Conservation (phyloP, 2,113 vertebrate species). For the Tyrannus savana region DNA sequence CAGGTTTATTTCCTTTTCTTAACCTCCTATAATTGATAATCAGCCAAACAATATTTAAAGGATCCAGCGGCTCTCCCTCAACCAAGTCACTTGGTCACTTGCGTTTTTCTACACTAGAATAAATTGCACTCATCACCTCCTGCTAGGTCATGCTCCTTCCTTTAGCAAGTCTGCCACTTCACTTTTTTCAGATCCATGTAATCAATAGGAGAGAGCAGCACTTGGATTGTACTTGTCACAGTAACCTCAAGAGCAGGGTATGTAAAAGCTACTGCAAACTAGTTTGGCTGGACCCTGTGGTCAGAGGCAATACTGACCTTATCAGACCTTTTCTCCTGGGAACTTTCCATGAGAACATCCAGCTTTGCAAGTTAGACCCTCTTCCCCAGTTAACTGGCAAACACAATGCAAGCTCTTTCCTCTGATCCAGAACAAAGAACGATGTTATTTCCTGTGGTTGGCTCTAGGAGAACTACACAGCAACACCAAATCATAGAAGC, state of each 20-base stretch:
- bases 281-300: neutral
- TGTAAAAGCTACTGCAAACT: neutral
- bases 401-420: neutral
- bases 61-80: neutral
- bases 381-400: neutral
- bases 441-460: constrained; percentile 2
- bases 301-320: neutral
- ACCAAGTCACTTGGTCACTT: neutral
- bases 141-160: neutral
- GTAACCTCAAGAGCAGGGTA: fast-evolving
- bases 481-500: neutral
- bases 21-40: neutral
- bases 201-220: neutral
- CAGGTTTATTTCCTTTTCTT: neutral
- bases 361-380: neutral
- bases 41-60: neutral
- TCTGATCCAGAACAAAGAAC: neutral
- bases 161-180: neutral
- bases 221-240: neutral
- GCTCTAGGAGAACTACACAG: neutral
- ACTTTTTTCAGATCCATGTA: neutral
- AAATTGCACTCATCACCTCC: neutral
- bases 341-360: neutral
- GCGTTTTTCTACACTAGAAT: neutral
- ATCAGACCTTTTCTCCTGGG: neutral